A percentile compares a stretch with the other conserved stretches of the same genome.
Conservation (phyloP, 2,797 vertebrate genomes). For the Anomalospiza imberbis region DNA sequence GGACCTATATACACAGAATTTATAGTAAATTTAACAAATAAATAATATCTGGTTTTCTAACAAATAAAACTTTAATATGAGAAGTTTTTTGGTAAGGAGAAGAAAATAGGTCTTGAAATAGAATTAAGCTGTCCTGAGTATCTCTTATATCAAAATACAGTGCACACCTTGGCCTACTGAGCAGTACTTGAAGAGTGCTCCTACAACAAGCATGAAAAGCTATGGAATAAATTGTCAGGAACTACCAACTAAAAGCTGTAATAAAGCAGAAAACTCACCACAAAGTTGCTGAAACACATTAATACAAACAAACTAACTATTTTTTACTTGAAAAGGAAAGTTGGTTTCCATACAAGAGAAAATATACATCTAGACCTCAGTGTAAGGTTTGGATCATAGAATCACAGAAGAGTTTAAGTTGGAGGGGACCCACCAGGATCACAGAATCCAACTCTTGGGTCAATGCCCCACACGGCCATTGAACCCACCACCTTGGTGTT, state of each 20-base stretch:
- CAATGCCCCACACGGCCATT: fast-evolving
- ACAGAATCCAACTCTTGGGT: not conserved
- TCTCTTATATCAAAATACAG: not conserved
- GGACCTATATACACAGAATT: not conserved
- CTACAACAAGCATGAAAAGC: not conserved
- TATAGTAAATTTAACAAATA: not conserved
- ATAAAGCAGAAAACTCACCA: not conserved
- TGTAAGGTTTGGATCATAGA: not conserved
- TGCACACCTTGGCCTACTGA: not conserved
- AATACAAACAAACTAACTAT: not conserved
- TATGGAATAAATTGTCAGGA: not conserved
- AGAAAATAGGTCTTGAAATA: not conserved
- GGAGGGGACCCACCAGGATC: not conserved
- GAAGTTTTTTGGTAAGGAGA: not conserved
- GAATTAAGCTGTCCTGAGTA: not conserved
- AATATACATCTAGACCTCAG: not conserved
- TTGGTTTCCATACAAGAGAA: not conserved
- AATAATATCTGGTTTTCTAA: not conserved
- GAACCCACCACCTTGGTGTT: not conserved
- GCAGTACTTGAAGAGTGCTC: not conserved
- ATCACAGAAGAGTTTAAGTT: not conserved
- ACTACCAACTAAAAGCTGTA: not conserved
- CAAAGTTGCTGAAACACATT: not conserved
- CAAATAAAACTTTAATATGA: not conserved
- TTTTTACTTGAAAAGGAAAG: not conserved